Evolutionary conservation across 2,888 invertebrate genomes (phyloP).

Genomic region (Lobophora halterata): DNA sequence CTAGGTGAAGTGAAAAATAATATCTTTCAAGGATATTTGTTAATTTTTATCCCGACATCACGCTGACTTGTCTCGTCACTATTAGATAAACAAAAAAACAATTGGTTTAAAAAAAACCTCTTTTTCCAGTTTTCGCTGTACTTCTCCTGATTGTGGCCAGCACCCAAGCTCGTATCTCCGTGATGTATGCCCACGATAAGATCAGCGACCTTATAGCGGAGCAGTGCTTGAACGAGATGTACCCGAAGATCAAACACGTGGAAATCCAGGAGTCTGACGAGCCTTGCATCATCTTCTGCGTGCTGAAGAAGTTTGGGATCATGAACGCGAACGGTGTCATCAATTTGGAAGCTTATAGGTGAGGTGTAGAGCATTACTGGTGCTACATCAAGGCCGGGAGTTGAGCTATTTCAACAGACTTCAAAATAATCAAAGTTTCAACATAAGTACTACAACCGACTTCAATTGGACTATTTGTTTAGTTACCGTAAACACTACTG

Average conservation of each 20-base stretch:
- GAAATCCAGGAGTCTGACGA: conserved; percentile 68
- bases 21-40: too few relatives aligned
- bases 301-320: conserved; percentile 67
- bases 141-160: conserved; percentile 37
- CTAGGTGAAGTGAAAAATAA: too few relatives aligned
- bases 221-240: conserved; percentile 68
- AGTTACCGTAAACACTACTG: too few relatives aligned
- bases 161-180: conserved; percentile 54
- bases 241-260: conserved; percentile 51
- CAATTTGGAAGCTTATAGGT: conserved; percentile 67
- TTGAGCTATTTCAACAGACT: too few relatives aligned
- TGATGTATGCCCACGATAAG: conserved; percentile 72
- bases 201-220: conserved; percentile 57
- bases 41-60: too few relatives aligned
- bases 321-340: conserved; percentile 60
- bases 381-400: too few relatives aligned
- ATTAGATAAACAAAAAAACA: background rate
- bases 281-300: conserved; percentile 69
- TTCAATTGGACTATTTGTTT: too few relatives aligned
- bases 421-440: too few relatives aligned
- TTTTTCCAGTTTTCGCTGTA: conserved; percentile 33
- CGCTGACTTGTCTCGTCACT: too few relatives aligned
- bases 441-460: too few relatives aligned
- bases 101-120: background rate
- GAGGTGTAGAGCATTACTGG: too few relatives aligned